phyloP scores from a whole-genome alignment of 2,888 invertebrate genomes.

The Dysmachus trigonus region DNA sequence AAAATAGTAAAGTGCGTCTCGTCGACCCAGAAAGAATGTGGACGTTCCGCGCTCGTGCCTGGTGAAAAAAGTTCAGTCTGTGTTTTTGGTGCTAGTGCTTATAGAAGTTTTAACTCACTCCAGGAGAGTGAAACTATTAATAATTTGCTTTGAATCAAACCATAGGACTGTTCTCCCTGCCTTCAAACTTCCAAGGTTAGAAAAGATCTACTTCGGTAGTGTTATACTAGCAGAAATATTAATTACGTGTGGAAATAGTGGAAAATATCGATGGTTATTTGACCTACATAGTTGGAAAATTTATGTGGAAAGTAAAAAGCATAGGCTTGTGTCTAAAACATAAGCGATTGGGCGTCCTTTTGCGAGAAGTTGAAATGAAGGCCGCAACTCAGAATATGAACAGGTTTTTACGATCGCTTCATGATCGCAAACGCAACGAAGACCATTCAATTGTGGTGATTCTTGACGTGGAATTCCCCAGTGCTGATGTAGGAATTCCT shows the following conservation, averaged over 20 bases:
- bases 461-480: slow-evolving; percentile 10
- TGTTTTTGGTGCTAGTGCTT: not conserved
- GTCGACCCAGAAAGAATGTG: not conserved
- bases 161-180: not conserved
- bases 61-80: not conserved
- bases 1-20: not conserved
- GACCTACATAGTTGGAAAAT: not conserved
- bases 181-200: not conserved
- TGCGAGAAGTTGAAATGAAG: not conserved
- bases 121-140: not conserved
- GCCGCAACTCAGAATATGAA: not conserved
- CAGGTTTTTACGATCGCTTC: not conserved
- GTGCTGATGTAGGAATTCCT: slow-evolving; percentile 6
- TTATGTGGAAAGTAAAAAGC: not conserved
- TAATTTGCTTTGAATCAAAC: not conserved
- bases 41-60: not conserved
- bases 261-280: not conserved
- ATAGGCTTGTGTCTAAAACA: not conserved
- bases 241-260: not conserved
- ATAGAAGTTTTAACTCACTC: not conserved
- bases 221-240: not conserved
- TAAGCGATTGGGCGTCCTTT: not conserved
- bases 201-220: not conserved
- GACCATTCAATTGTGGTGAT: not conserved
- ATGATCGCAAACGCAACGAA: not conserved